Evolutionary conservation across 2,797 vertebrate genomes (phyloP), one percentile per base, ranked within the genome.

Genomic region (Scolopax rusticola): DNA sequence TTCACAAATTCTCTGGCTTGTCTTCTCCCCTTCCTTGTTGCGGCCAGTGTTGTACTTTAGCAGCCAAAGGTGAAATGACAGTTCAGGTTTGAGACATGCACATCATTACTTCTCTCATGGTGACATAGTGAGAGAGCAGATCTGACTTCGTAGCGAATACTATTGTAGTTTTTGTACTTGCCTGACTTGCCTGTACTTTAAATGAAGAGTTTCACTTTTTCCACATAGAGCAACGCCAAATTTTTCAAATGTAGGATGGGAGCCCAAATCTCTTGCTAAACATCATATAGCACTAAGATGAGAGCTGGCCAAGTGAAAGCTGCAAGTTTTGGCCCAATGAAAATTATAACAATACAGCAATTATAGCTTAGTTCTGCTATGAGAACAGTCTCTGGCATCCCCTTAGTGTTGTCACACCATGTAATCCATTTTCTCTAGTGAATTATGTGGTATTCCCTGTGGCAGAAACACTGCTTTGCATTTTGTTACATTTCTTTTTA

Each of bases 391-490:
- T 80, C 70, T 84, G 90, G 70, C 77, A 84, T 95, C 57, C 70
- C 64, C 77, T 91, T 78, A 43, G 84, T 87, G 43, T 96, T 95
- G 93, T 96, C 80, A 93, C 89, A 76, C 87, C 89, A 78, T 96
- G 93, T 96, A 96, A 96, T 97, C 95, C 91, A 95, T 97, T 97
- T 95, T 96, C 95, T 90, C 77, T 71, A 89, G 95, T 80, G 93
- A 96, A 97, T 97, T 96, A 96, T 76, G 45, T 93, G 94, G 82
- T 87, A 73, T 89, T 96, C 94, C 91, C 91, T 92, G 23, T 91
- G 88, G 95, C 89, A 93, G 94, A 73, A 93, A 87, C 53, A 89
- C 65, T 86, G 65, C 48, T 95, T 96, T 94, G 91, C 91, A 95
- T 96, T 93, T 95, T 93, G 74, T 65, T 93, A 48, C 59, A 40